A percentile compares a stretch with the other conserved stretches of the same genome.
Evolutionary conservation across 2,888 invertebrate genomes (phyloP).

Genomic region (Leptogaster cylindrica): DNA sequence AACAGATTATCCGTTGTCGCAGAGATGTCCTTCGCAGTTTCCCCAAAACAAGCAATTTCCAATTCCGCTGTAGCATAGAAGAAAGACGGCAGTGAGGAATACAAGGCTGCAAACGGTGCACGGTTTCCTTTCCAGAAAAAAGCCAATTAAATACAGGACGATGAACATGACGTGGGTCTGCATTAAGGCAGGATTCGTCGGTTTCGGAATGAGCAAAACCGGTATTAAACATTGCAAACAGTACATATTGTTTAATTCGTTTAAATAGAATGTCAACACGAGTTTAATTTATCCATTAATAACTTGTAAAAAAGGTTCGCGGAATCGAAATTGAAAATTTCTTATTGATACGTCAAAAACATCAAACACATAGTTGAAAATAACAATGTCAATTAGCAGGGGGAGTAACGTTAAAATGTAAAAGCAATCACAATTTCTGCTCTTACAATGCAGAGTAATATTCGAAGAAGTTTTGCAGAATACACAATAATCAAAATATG

Average conservation of each 20-base stretch:
- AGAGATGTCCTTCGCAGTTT: slow-evolving; percentile 75
- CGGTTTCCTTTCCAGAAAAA: slow-evolving; percentile 95
- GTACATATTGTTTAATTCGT: slow-evolving; percentile 72
- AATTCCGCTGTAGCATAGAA: slow-evolving; percentile 95
- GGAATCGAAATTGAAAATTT: no score
- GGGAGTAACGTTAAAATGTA: no score
- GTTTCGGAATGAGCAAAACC: slow-evolving; percentile 95
- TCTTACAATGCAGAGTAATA: no score
- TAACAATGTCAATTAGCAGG: neutral
- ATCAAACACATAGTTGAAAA: neutral
- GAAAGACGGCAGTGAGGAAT: slow-evolving; percentile 89
- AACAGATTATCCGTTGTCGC: slow-evolving; percentile 62
- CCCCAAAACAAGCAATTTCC: slow-evolving; percentile 95
- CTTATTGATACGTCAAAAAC: no score
- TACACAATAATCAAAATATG: no score
- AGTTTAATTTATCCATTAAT: slow-evolving; percentile 5
- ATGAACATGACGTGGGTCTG: slow-evolving; percentile 98
- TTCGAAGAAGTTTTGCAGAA: no score
- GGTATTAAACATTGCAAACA: slow-evolving; percentile 98
- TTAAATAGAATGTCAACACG: neutral
- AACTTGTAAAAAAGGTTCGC: no score
- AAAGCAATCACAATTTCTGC: no score
- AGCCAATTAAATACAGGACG: slow-evolving; percentile 93
- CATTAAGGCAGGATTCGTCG: slow-evolving; percentile 92
- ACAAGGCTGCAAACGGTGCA: slow-evolving; percentile 97